These are phyloP conservation scores for Pachypeltis micranthus DNA, from an alignment of 1,140 invertebrate species.

Conservation along the genomic window DNA sequence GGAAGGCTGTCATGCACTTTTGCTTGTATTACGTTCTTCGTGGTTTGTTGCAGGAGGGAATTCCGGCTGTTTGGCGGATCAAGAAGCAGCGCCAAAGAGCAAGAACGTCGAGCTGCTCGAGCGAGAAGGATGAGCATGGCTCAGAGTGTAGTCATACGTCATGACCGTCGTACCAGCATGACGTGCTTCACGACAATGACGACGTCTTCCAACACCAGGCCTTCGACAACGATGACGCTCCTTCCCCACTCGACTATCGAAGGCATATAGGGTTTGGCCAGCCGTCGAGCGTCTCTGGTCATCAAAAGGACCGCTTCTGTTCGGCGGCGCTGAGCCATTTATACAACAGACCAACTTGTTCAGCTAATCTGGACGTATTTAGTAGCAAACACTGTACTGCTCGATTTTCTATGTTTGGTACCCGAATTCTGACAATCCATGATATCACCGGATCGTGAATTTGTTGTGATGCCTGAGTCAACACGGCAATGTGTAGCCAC, in stretches of 20 bases:
- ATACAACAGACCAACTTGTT: no score
- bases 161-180: slow-evolving; percentile 25
- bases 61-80: slow-evolving; percentile 25
- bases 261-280: slow-evolving; percentile 6
- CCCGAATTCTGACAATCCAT: no score
- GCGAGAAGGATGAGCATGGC: slow-evolving; percentile 14
- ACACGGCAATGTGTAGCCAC: no score
- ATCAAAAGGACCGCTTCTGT: background rate
- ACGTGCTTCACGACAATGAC: slow-evolving; percentile 28
- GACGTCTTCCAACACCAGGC: slow-evolving; percentile 23
- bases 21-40: no score
- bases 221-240: slow-evolving; percentile 21
- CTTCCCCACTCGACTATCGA: slow-evolving; percentile 13
- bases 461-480: no score
- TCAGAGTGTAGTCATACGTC: slow-evolving; percentile 18
- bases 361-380: no score
- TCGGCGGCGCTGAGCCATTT: background rate
- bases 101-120: slow-evolving; percentile 8
- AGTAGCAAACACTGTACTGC: no score
- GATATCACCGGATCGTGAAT: no score
- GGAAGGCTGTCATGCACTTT: no score
- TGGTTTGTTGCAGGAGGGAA: slow-evolving; percentile 32
- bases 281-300: background rate
- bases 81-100: slow-evolving; percentile 11
- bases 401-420: no score